phyloP scores from a whole-genome alignment of 2,113 vertebrate genomes.

The Upupa epops region DNA sequence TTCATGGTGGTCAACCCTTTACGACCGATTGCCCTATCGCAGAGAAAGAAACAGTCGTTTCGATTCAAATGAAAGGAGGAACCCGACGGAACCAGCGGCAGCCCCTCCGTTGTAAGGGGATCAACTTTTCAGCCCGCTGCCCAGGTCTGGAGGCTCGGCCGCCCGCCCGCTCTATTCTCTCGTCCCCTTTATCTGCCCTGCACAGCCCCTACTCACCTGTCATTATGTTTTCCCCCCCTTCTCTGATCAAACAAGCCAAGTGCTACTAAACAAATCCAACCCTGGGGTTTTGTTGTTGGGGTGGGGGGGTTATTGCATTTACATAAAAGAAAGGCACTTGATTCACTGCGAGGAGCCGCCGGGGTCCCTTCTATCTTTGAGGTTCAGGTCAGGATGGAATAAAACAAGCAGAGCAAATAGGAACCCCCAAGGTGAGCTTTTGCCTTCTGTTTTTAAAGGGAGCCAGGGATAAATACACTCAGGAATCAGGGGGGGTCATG shows the following conservation, averaged over 20 bases:
- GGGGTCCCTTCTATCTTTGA: neutral
- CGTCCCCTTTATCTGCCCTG: slow-evolving; percentile 88
- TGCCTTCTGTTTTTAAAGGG: neutral
- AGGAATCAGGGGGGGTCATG: neutral
- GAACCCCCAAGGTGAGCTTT: neutral
- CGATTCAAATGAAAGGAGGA: slow-evolving; percentile 90
- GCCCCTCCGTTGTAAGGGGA: slow-evolving; percentile 90
- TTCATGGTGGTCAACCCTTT: slow-evolving; percentile 98
- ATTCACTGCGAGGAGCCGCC: neutral
- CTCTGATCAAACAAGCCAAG: slow-evolving; percentile 89
- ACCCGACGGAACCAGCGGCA: slow-evolving; percentile 81
- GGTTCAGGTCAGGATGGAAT: neutral
- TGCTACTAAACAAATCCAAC: slow-evolving; percentile 78
- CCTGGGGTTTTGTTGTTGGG: neutral
- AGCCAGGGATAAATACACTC: too few species aligned
- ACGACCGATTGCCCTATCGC: slow-evolving; percentile 93
- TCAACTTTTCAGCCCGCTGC: slow-evolving; percentile 87
- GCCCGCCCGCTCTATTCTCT: slow-evolving; percentile 81
- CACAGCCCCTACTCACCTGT: slow-evolving; percentile 84
- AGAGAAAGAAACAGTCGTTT: slow-evolving; percentile 90
- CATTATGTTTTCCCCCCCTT: slow-evolving; percentile 67
- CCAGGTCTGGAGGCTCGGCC: slow-evolving; percentile 87
- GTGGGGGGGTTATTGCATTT: neutral
- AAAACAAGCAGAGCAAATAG: neutral
- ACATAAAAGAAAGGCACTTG: slow-evolving; percentile 14